A percentile compares a stretch with the other conserved stretches of the same genome.
Conservation (phyloP, 1,140 invertebrate genomes). For the Carposina sasakii region DNA sequence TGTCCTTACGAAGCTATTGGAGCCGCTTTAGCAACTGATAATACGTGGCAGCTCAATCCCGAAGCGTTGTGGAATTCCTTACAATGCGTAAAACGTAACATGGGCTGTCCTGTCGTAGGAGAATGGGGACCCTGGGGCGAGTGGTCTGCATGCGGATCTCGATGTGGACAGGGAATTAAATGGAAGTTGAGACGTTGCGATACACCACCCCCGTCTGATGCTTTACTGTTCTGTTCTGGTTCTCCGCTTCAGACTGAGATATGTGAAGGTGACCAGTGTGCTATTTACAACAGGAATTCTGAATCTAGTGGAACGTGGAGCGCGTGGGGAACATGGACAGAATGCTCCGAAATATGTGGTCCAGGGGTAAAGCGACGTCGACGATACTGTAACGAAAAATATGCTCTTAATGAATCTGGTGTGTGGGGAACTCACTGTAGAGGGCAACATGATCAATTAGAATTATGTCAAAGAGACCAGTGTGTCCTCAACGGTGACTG, state of each 20-base stretch:
- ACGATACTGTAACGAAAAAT: conserved; percentile 44
- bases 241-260: conserved; percentile 40
- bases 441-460: conserved; percentile 51
- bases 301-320: conserved; percentile 53
- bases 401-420: conserved; percentile 19
- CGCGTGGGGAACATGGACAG: conserved; percentile 47
- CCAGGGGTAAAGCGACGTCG: conserved; percentile 40
- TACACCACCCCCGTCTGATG: conserved; percentile 45
- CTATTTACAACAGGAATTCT: conserved; percentile 25
- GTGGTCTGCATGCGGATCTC: conserved; percentile 54
- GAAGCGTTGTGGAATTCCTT: conserved; percentile 56
- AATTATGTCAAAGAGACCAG: conserved; percentile 38
- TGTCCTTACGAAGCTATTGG: conserved; percentile 53
- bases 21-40: conserved; percentile 39
- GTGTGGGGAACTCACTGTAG: conserved; percentile 56
- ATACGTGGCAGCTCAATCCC: conserved; percentile 53
- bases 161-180: conserved; percentile 46
- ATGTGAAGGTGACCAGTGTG: conserved; percentile 58
- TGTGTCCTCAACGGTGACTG: conserved; percentile 54
- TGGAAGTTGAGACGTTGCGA: conserved; percentile 53
- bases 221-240: conserved; percentile 41
- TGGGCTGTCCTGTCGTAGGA: conserved; percentile 48
- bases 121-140: conserved; percentile 54
- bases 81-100: conserved; percentile 55
- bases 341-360: conserved; percentile 56